A percentile compares a stretch with the other conserved stretches of the same genome.
These are phyloP conservation scores for Hylia prasina DNA, from an alignment of 2,113 vertebrate species.

Conservation along the genomic window DNA sequence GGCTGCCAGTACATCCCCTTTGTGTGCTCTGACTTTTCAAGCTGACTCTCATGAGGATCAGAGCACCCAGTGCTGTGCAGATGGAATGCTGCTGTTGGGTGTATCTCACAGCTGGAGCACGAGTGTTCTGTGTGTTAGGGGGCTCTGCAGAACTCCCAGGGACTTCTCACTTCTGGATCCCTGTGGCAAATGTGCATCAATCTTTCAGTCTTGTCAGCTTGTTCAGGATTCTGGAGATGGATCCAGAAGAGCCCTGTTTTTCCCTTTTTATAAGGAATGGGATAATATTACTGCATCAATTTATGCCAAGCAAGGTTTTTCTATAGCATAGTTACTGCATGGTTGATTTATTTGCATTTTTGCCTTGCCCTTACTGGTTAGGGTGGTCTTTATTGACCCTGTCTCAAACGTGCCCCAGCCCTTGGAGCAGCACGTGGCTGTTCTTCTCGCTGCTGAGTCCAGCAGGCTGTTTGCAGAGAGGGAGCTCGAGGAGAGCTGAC, in stretches of 20 bases:
- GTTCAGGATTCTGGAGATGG: not conserved
- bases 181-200: not conserved
- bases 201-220: not conserved
- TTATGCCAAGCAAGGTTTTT: not conserved
- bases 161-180: not conserved
- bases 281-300: not conserved
- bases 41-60: not conserved
- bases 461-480: not conserved
- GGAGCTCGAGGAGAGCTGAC: not conserved
- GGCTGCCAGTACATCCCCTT: not conserved
- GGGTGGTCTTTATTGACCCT: not conserved
- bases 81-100: not conserved
- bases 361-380: not conserved
- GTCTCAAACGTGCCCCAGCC: not conserved
- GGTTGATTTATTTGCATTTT: not conserved
- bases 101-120: not conserved
- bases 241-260: not conserved
- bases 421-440: not conserved
- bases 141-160: not conserved
- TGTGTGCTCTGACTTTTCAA: not conserved
- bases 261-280: not conserved
- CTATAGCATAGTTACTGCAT: not conserved
- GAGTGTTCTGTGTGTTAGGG: rapidly evolving
- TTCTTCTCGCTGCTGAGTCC: not conserved
- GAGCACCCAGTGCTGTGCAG: not conserved